Conservation (phyloP, 2,113 vertebrate genomes). For the Litocranius walleri region DNA sequence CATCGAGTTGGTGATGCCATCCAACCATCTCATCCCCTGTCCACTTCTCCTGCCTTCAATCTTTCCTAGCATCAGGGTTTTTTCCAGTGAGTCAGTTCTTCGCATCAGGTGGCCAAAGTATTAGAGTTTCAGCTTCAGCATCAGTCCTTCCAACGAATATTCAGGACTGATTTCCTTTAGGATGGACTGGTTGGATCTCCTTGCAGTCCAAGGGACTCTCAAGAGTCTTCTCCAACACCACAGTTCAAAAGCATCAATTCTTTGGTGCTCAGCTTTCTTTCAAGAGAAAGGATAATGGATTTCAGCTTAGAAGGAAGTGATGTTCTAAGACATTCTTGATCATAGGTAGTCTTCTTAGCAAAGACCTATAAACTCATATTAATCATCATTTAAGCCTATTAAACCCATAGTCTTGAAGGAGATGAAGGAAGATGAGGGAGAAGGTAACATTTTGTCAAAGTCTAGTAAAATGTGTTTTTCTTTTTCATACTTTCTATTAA, state of each 20-base stretch:
- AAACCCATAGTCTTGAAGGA: background rate
- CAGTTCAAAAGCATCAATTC: background rate
- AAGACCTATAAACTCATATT: background rate
- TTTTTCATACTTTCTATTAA: background rate
- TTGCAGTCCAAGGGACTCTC: background rate
- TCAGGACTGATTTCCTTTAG: background rate
- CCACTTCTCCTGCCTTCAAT: background rate
- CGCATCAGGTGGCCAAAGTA: background rate
- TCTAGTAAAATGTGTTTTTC: background rate
- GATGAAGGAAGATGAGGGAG: background rate
- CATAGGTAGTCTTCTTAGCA: background rate
- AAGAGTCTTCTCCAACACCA: background rate
- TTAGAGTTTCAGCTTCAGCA: background rate
- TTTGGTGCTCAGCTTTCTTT: background rate
- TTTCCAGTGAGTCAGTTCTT: background rate
- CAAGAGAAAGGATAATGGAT: background rate
- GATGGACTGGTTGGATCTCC: background rate
- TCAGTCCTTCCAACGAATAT: background rate
- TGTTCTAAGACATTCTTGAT: background rate
- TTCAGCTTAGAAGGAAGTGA: background rate
- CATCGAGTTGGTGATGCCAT: background rate
- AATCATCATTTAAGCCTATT: background rate
- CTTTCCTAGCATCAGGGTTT: background rate
- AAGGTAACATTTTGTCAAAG: slow-evolving; percentile 15
- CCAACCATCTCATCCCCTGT: background rate